These are phyloP conservation scores for Drosophila meridiana DNA, from an alignment of 2,888 invertebrate species.

Conservation along the genomic window DNA sequence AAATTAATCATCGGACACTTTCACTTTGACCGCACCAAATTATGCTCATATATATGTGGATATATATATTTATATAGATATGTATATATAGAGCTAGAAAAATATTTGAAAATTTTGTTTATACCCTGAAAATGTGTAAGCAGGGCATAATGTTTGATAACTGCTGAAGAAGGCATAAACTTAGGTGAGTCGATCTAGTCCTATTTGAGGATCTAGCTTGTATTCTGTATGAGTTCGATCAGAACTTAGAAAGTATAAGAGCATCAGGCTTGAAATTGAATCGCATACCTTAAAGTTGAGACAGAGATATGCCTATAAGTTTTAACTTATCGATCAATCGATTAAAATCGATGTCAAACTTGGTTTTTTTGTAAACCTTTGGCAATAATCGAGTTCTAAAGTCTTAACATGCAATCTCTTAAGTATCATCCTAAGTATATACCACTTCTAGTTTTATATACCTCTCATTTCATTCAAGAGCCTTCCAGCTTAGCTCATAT, in stretches of 20 bases:
- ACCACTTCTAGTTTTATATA: too few relatives aligned
- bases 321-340: too few relatives aligned
- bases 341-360: too few relatives aligned
- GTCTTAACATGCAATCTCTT: neutral
- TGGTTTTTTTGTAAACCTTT: too few relatives aligned
- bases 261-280: neutral
- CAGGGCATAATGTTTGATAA: neutral
- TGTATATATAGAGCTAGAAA: constrained; percentile 1
- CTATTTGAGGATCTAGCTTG: neutral
- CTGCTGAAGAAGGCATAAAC: neutral
- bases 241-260: neutral
- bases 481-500: too few relatives aligned
- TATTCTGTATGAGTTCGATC: neutral
- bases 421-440: too few relatives aligned
- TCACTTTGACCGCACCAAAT: constrained; percentile 79
- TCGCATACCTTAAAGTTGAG: too few relatives aligned
- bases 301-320: too few relatives aligned
- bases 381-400: too few relatives aligned
- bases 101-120: constrained; percentile 24
- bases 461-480: too few relatives aligned
- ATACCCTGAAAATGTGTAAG: constrained; percentile 3
- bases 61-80: neutral
- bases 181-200: neutral
- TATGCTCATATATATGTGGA: constrained; percentile 6
- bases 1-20: constrained; percentile 83